phyloP scores from a whole-genome alignment of 2,797 vertebrate species.

The Lacerta agilis region DNA sequence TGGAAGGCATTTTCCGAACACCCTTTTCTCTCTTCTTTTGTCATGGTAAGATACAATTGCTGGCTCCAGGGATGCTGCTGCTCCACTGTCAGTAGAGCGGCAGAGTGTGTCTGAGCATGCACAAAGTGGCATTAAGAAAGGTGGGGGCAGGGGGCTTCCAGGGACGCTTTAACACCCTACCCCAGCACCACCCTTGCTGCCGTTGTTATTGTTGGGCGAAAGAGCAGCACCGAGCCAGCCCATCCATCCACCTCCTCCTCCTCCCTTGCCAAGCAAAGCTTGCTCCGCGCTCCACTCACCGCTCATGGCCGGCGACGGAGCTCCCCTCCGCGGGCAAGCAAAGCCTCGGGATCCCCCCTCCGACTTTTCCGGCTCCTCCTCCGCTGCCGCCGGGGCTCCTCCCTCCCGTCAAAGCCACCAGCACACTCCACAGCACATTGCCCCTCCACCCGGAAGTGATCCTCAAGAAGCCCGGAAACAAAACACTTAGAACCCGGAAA shows the following conservation, averaged over 20 bases:
- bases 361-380: too few relatives aligned
- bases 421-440: background rate
- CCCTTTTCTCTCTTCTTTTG: too few relatives aligned
- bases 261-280: too few relatives aligned
- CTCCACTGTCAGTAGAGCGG: too few relatives aligned
- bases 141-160: background rate
- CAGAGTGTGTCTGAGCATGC: background rate
- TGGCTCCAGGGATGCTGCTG: too few relatives aligned
- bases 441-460: background rate
- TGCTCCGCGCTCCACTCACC: background rate
- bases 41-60: too few relatives aligned
- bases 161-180: background rate
- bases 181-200: background rate
- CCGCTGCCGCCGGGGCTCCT: too few relatives aligned
- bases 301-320: background rate
- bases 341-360: background rate
- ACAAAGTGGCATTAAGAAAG: background rate
- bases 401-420: background rate
- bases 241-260: background rate
- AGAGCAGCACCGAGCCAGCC: background rate
- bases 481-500: conserved; percentile 7
- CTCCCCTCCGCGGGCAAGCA: background rate
- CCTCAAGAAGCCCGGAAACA: background rate
- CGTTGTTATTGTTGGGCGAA: too few relatives aligned
- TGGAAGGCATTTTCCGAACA: too few relatives aligned